phyloP scores from a whole-genome alignment of 2,888 invertebrate species.

The Scotopteryx bipunctaria region DNA sequence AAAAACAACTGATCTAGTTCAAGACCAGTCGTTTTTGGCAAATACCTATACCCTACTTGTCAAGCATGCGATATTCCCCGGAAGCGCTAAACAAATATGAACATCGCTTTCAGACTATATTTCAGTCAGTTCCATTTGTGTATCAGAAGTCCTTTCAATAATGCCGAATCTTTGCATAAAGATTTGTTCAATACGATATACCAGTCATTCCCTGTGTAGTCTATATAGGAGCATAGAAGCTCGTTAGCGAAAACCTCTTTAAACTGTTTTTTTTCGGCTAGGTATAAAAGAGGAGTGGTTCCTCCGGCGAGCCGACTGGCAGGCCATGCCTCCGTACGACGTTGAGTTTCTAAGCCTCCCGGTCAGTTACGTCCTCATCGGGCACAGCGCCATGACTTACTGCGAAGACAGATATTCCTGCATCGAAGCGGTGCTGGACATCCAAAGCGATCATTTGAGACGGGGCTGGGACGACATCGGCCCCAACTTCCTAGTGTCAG shows the following conservation, averaged over 20 bases:
- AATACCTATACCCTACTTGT: no score
- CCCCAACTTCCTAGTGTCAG: conserved; percentile 67
- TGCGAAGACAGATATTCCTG: conserved; percentile 57
- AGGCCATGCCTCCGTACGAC: conserved; percentile 59
- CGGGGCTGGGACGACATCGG: conserved; percentile 61
- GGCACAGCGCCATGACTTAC: conserved; percentile 56
- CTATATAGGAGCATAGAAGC: no score
- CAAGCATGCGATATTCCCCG: no score
- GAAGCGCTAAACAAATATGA: no score
- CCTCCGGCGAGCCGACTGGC: conserved; percentile 70
- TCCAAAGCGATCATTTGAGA: conserved; percentile 58
- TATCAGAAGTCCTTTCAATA: no score
- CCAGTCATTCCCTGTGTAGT: no score
- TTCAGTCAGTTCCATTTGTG: no score
- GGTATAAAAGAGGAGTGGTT: conserved; percentile 71
- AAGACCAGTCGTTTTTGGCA: no score
- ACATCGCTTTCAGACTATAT: no score
- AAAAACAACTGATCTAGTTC: no score
- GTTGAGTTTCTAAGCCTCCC: conserved; percentile 55
- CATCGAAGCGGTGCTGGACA: conserved; percentile 51
- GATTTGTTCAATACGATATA: no score
- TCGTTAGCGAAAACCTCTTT: not conserved
- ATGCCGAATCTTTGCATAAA: no score
- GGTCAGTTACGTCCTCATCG: conserved; percentile 58
- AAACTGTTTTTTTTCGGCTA: conserved; percentile 45